Evolutionary conservation across 2,888 invertebrate genomes (phyloP).

Genomic region (Brachyptera putata): DNA sequence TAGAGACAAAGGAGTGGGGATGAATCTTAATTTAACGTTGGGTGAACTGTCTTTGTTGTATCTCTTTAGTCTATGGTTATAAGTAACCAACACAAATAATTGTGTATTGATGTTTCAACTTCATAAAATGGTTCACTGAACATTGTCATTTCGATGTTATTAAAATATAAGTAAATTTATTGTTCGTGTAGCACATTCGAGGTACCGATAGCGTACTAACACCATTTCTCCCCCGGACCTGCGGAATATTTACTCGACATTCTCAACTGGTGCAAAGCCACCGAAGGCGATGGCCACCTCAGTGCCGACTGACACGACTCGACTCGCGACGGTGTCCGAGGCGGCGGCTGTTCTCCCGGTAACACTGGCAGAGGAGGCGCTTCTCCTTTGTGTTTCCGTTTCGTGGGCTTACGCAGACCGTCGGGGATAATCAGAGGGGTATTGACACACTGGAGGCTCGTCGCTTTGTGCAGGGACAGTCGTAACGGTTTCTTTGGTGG

Average conservation of each 20-base stretch:
- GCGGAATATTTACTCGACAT: not conserved
- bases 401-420: constrained; percentile 50
- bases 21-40: no score
- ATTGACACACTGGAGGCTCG: constrained; percentile 72
- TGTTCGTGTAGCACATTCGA: no score
- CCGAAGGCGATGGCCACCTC: constrained; percentile 27
- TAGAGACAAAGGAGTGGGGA: no score
- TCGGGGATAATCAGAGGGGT: constrained; percentile 37
- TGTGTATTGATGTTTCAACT: no score
- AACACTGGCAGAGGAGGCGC: constrained; percentile 38
- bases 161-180: no score
- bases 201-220: no score
- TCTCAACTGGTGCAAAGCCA: constrained; percentile 16
- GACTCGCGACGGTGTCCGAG: constrained; percentile 40
- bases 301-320: constrained; percentile 37
- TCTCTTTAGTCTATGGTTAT: no score
- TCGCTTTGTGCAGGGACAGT: constrained; percentile 75
- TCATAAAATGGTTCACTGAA: no score
- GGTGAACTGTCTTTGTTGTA: no score
- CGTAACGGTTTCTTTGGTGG: constrained; percentile 83
- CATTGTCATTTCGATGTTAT: no score
- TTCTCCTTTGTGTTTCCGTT: constrained; percentile 56
- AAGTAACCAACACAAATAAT: no score
- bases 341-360: constrained; percentile 29
- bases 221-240: not conserved